These are phyloP conservation scores for Sinocyclocheilus rhinocerous DNA, from an alignment of 2,113 vertebrate genomes.

Conservation along the genomic window DNA sequence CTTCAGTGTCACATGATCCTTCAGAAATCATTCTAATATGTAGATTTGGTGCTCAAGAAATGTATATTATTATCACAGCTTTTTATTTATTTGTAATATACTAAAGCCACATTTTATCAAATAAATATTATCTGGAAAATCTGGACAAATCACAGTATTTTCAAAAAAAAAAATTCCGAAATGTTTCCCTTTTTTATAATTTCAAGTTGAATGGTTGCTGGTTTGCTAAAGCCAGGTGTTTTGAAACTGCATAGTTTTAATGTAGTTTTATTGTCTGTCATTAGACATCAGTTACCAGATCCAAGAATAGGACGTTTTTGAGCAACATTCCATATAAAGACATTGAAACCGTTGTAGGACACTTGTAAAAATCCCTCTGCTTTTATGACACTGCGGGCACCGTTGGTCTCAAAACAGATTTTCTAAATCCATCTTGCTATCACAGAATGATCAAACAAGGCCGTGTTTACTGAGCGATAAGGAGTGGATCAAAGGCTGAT, in stretches of 20 bases:
- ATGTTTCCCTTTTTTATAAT: not conserved
- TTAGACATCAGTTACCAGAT: not conserved
- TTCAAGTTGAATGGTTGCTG: not conserved
- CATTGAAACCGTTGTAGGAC: slow-evolving; percentile 7
- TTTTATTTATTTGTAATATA: no score
- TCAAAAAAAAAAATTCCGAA: no score
- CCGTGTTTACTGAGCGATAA: slow-evolving; percentile 70
- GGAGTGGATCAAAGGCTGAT: slow-evolving; percentile 67
- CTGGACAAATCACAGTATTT: no score
- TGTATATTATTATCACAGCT: no score
- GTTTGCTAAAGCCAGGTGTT: not conserved
- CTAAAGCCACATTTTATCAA: no score
- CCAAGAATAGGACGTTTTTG: not conserved
- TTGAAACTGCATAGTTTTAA: not conserved
- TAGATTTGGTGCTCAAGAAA: not conserved
- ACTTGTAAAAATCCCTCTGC: not conserved
- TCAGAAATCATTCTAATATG: not conserved
- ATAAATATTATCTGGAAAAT: no score
- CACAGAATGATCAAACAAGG: slow-evolving; percentile 68
- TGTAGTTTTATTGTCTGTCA: not conserved
- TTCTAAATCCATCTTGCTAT: slow-evolving; percentile 65
- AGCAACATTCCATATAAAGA: not conserved
- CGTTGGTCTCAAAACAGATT: slow-evolving; percentile 61
- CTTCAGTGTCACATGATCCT: not conserved
- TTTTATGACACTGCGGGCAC: slow-evolving; percentile 52